Conservation (phyloP, 2,113 vertebrate species). For the Macaca mulatta region DNA sequence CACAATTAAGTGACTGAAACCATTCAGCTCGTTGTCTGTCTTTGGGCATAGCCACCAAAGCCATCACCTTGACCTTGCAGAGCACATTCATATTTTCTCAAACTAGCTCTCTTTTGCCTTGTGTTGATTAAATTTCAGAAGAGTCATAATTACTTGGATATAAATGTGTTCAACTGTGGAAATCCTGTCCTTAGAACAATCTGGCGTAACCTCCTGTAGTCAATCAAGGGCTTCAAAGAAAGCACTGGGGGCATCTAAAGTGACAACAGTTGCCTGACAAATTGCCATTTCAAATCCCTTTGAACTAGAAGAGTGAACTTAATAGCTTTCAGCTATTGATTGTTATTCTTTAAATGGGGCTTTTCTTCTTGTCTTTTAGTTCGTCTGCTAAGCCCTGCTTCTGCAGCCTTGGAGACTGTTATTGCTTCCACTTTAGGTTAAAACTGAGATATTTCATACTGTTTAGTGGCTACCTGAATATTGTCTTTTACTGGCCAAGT, state of each 20-base stretch:
- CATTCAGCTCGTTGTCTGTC: neutral
- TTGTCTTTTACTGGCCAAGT: neutral
- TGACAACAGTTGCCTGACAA: slow-evolving; percentile 82
- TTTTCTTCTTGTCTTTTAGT: slow-evolving; percentile 61
- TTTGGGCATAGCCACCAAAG: neutral
- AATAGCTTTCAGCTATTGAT: slow-evolving; percentile 80
- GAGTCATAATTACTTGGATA: slow-evolving; percentile 76
- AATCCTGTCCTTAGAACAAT: slow-evolving; percentile 78
- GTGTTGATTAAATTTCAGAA: slow-evolving; percentile 76
- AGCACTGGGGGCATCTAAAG: slow-evolving; percentile 73
- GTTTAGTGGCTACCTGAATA: slow-evolving; percentile 16
- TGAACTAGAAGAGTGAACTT: slow-evolving; percentile 80
- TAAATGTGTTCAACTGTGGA: slow-evolving; percentile 78
- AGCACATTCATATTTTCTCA: neutral
- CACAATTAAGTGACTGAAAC: neutral
- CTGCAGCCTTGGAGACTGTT: neutral
- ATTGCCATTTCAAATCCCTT: slow-evolving; percentile 79
- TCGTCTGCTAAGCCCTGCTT: slow-evolving; percentile 51
- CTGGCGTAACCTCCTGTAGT: slow-evolving; percentile 73
- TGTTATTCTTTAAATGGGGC: slow-evolving; percentile 59
- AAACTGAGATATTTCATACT: slow-evolving; percentile 50
- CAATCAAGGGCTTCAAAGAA: slow-evolving; percentile 82
- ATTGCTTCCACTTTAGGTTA: neutral
- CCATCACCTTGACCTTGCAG: neutral
- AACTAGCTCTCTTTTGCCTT: slow-evolving; percentile 60